phyloP scores from a whole-genome alignment of 1,140 invertebrate species.

The Listronotus bonariensis region DNA sequence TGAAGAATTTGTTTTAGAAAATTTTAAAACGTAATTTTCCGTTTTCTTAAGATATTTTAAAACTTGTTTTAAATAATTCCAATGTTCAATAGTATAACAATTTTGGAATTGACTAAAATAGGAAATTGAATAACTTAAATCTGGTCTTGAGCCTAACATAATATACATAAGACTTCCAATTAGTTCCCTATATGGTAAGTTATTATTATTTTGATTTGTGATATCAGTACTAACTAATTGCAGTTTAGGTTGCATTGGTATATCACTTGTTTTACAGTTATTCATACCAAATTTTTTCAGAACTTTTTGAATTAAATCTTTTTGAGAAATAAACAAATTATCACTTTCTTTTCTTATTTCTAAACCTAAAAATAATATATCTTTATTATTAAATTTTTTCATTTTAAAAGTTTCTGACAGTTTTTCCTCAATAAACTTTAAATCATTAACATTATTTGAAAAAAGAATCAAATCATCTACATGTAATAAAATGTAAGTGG shows the following conservation, averaged over 20 bases:
- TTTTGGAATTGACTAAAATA: conserved; percentile 51
- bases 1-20: conserved; percentile 23
- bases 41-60: conserved; percentile 54
- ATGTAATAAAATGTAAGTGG: no score
- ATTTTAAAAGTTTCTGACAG: no score
- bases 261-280: conserved; percentile 38
- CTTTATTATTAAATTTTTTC: no score
- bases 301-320: conserved; percentile 14
- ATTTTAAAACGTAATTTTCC: conserved; percentile 30
- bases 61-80: conserved; percentile 51
- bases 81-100: conserved; percentile 47
- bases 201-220: no score
- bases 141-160: conserved; percentile 52
- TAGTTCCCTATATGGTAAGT: conserved; percentile 48
- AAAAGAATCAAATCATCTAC: no score
- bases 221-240: conserved; percentile 19
- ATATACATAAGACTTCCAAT: conserved; percentile 55
- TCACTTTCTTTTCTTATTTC: not conserved
- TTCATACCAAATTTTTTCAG: conserved; percentile 42
- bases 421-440: no score
- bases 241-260: conserved; percentile 43
- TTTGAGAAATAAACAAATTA: conserved; percentile 16
- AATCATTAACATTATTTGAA: no score
- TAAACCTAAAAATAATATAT: no score
- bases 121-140: conserved; percentile 54